Evolutionary conservation across 2,888 invertebrate species (phyloP).

Genomic region (Agelastica alni): DNA sequence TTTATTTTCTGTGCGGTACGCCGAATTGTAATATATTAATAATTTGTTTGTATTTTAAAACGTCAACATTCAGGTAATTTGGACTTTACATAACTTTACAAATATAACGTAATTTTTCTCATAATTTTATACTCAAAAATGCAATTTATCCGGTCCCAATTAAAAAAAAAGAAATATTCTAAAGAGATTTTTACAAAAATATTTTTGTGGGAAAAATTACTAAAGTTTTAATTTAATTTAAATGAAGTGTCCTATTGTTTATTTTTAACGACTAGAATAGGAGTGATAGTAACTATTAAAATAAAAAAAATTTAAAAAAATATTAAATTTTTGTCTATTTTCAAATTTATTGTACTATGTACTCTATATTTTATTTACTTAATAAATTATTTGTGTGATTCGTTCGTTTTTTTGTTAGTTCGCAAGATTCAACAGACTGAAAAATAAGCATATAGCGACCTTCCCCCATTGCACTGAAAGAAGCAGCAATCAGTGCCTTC

Average conservation of each 20-base stretch:
- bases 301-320: constrained; percentile 45
- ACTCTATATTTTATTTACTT: constrained; percentile 50
- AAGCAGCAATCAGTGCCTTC: too few relatives aligned
- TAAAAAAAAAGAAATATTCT: constrained; percentile 16
- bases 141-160: constrained; percentile 21
- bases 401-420: too few relatives aligned
- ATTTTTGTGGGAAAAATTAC: constrained; percentile 32
- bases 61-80: constrained; percentile 15
- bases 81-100: constrained; percentile 7
- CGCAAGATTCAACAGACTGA: too few relatives aligned
- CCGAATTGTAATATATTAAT: constrained; percentile 20
- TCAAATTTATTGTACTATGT: constrained; percentile 50
- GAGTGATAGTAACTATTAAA: constrained; percentile 44
- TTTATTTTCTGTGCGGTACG: constrained; percentile 26
- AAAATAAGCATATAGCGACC: too few relatives aligned
- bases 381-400: constrained; percentile 51
- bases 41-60: constrained; percentile 25
- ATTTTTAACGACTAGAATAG: constrained; percentile 41
- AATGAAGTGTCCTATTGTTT: constrained; percentile 47
- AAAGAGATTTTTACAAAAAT: constrained; percentile 22
- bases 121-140: constrained; percentile 22
- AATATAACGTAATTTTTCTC: constrained; percentile 25
- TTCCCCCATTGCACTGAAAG: too few relatives aligned
- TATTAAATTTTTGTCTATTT: constrained; percentile 46
- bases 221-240: constrained; percentile 33